Evolutionary conservation across 2,113 vertebrate species (phyloP), one percentile per base, ranked within the genome.

Genomic region (Rhinogobius similis): DNA sequence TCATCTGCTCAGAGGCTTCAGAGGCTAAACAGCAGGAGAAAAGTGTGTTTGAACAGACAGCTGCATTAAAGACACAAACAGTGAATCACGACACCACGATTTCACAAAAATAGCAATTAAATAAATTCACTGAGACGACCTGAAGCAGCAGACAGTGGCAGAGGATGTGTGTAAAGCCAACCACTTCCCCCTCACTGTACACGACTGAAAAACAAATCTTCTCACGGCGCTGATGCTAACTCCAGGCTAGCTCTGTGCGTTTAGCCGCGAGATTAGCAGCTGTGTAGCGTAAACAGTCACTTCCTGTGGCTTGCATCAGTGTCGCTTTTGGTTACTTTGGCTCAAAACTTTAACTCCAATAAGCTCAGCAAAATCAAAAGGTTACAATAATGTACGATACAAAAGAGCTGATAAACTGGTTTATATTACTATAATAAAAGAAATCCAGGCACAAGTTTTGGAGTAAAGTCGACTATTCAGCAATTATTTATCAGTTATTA

Each of bases 101-200:
- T n/a, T n/a, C n/a, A n/a, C n/a, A n/a, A n/a, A n/a, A n/a, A n/a
- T n/a, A n/a, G n/a, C n/a, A n/a, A n/a, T n/a, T n/a, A n/a, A n/a
- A n/a, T n/a, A n/a, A n/a, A n/a, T n/a, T n/a, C n/a, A n/a, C n/a
- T n/a, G n/a, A n/a, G 14, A 44, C 32, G 32, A 36, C 32, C 8
- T 36, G 3, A 36, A 36, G 43, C 20, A 50, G 46, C 1, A 50
- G 46, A 44, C 46, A 50, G 0, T n/a, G 46, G 16, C 36, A 68
- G 65, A 78, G 77, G 73, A 82, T 29, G 61, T 75, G 78, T 26
- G 52, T 23, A 24, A 67, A 5, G 59, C 18, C 44, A 81, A 73
- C 76, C 78, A 77, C 84, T 85, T 88, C 87, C 84, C 84, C 2
- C 29, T 27, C 11, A 59, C 56, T 29, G 32, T 36, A 36, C 56